Percentiles rank a stretch among this genome's conserved stretches.
phyloP scores from a whole-genome alignment of 2,797 vertebrate genomes.

The Tympanoctomys barrerae region DNA sequence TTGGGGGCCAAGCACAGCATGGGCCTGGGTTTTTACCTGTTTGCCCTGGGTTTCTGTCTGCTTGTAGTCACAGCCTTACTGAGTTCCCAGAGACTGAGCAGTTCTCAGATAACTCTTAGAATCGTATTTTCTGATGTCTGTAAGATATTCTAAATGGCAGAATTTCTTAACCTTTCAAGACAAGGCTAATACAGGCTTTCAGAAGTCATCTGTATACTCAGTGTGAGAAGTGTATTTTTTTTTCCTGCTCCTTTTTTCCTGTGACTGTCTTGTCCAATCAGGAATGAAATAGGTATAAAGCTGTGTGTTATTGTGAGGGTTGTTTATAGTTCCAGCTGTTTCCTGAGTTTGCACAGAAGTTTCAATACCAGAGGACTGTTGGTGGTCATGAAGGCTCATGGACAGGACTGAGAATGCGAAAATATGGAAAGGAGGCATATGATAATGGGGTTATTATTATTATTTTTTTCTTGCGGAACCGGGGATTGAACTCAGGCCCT shows the following conservation, averaged over 20 bases:
- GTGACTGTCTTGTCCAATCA: background rate
- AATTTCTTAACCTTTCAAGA: background rate
- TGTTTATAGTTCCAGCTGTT: background rate
- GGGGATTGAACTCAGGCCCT: too few species aligned
- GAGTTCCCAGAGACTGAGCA: background rate
- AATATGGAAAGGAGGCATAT: background rate
- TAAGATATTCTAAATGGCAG: background rate
- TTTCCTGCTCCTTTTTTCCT: background rate
- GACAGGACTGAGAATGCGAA: background rate
- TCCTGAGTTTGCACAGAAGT: background rate
- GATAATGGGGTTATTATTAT: too few species aligned
- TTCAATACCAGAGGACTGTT: background rate
- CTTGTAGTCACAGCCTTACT: background rate
- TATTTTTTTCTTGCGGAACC: too few species aligned
- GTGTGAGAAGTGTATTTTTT: background rate
- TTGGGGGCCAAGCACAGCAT: background rate
- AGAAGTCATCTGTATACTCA: background rate
- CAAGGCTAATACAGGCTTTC: background rate
- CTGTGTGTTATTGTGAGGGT: background rate
- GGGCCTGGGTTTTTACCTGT: background rate
- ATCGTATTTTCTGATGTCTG: background rate
- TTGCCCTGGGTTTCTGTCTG: conserved; percentile 4
- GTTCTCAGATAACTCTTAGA: conserved; percentile 9
- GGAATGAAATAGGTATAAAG: background rate
- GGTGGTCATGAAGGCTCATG: background rate